A percentile compares a stretch with the other conserved stretches of the same genome.
These are phyloP conservation scores for Chymomyza costata DNA, from an alignment of 1,140 invertebrate species.

Conservation along the genomic window DNA sequence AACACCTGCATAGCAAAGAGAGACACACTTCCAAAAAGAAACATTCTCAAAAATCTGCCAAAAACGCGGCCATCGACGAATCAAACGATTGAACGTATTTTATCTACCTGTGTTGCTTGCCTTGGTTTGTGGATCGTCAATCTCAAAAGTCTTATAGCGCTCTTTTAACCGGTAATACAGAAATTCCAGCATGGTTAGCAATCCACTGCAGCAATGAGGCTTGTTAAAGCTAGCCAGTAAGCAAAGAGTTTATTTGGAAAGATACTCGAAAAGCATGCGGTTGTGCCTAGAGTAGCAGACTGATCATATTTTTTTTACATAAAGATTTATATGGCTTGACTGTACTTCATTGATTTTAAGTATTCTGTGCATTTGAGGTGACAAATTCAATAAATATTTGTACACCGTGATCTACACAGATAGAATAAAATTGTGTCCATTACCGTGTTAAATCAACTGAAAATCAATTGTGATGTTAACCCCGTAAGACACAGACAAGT, in stretches of 20 bases:
- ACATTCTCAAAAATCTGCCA: constrained; percentile 36
- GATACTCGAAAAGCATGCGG: constrained; percentile 26
- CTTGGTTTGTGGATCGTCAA: no score
- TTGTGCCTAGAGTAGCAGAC: constrained; percentile 43
- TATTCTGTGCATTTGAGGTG: constrained; percentile 74
- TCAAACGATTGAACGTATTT: no score
- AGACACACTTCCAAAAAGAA: no score
- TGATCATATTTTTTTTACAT: not conserved
- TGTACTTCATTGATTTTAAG: constrained; percentile 30
- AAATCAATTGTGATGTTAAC: constrained; percentile 71
- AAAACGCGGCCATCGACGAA: no score
- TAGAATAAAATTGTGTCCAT: constrained; percentile 72
- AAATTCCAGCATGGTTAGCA: constrained; percentile 31
- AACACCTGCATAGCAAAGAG: constrained; percentile 11
- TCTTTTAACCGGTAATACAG: constrained; percentile 37
- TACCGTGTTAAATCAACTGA: constrained; percentile 74
- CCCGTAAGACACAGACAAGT: constrained; percentile 73
- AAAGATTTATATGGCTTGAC: constrained; percentile 18
- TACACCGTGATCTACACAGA: constrained; percentile 74
- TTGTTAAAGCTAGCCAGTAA: constrained; percentile 11
- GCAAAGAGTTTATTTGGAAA: constrained; percentile 40
- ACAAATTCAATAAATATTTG: constrained; percentile 68
- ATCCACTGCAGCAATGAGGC: constrained; percentile 30
- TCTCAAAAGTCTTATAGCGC: no score
- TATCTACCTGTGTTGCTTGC: no score